Conservation (phyloP, 2,888 invertebrate species). For the Sinhomidia bicolor region DNA sequence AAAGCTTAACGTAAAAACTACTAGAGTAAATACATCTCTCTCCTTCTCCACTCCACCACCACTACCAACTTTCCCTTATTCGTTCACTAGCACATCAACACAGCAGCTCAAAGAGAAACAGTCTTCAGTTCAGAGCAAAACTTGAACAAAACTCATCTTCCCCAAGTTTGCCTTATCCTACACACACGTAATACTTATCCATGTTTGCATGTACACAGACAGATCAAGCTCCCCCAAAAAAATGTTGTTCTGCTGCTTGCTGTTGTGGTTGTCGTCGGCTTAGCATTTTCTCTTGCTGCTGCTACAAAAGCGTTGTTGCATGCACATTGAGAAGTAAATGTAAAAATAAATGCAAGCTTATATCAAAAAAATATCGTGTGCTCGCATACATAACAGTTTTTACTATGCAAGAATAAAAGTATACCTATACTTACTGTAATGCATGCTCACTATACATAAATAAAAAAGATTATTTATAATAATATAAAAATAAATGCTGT, state of each 20-base stretch:
- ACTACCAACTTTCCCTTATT: conserved; percentile 1
- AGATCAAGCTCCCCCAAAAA: neutral
- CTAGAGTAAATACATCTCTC: neutral
- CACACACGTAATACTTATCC: neutral
- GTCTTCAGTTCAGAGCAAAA: neutral
- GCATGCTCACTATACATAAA: neutral
- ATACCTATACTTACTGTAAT: neutral
- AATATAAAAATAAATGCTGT: neutral
- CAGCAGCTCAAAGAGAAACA: neutral
- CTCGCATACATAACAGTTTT: neutral
- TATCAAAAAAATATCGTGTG: no score
- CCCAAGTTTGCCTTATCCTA: neutral
- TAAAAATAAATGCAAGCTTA: no score
- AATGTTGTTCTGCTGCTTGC: neutral
- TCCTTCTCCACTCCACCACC: neutral
- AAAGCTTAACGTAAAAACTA: neutral
- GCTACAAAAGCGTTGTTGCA: neutral
- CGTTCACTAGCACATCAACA: neutral
- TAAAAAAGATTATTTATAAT: neutral
- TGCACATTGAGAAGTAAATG: no score
- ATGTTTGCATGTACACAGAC: neutral
- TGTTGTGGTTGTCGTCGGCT: neutral
- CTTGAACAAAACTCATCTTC: no score
- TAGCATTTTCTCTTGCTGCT: neutral
- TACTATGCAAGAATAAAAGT: neutral